Percentiles rank a stretch among this genome's conserved stretches.
These are phyloP conservation scores for Prietella phreatophila DNA, from an alignment of 2,113 vertebrate species.

Conservation along the genomic window DNA sequence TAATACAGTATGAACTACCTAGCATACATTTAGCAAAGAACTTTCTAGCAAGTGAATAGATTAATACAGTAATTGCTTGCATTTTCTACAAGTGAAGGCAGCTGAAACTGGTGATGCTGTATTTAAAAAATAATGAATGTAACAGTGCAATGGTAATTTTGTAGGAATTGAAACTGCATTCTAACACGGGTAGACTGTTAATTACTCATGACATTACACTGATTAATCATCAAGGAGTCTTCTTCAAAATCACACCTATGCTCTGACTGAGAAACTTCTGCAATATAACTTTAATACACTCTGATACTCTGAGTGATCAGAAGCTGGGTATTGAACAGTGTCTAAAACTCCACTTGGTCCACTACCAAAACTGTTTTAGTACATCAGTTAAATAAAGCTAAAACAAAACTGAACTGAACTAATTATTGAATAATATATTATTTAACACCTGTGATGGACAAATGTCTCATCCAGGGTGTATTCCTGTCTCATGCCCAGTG, in stretches of 20 bases:
- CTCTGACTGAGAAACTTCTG: neutral
- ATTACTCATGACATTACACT: neutral
- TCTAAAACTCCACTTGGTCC: neutral
- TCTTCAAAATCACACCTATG: neutral
- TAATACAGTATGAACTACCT: neutral
- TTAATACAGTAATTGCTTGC: neutral
- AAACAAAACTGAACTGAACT: neutral
- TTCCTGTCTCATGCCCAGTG: neutral
- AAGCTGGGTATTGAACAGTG: neutral
- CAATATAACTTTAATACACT: slow-evolving; percentile 29
- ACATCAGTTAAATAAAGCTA: neutral
- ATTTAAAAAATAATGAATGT: neutral
- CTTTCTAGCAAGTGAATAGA: neutral
- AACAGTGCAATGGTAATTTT: neutral
- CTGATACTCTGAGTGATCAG: neutral
- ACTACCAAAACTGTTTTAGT: neutral
- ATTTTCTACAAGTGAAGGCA: neutral
- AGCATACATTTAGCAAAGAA: neutral
- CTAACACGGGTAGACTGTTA: neutral
- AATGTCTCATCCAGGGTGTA: neutral
- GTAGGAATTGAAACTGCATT: neutral
- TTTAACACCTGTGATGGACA: neutral
- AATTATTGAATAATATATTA: neutral
- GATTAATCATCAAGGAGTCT: neutral
- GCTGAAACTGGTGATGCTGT: neutral